Conservation (phyloP, 2,113 vertebrate genomes). For the Sardina pilchardus region DNA sequence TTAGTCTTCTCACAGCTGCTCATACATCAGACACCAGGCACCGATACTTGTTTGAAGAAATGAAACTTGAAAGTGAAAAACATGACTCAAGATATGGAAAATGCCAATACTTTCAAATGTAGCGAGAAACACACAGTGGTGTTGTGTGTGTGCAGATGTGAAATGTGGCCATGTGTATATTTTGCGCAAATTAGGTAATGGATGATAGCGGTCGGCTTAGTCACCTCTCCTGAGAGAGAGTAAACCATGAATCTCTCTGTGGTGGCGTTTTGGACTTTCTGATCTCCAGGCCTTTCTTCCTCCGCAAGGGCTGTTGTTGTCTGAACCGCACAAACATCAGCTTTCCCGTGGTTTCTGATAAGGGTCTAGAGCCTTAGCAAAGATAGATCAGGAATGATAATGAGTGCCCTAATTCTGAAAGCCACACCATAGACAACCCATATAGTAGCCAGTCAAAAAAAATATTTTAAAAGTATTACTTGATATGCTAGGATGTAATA, state of each 20-base stretch:
- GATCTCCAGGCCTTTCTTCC: constrained; percentile 57
- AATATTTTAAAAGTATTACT: not conserved
- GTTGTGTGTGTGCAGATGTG: too few relatives aligned
- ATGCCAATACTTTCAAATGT: too few relatives aligned
- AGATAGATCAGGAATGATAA: not conserved
- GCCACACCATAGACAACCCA: not conserved
- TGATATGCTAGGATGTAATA: not conserved
- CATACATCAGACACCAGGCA: not conserved
- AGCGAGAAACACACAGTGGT: too few relatives aligned
- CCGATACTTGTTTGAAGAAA: not conserved
- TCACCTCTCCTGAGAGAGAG: constrained; percentile 74
- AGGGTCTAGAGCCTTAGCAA: constrained; percentile 23
- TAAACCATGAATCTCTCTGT: constrained; percentile 70
- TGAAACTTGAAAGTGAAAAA: too few relatives aligned
- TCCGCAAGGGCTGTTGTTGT: constrained; percentile 58
- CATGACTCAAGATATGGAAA: too few relatives aligned
- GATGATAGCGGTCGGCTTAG: not conserved
- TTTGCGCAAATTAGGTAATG: not conserved
- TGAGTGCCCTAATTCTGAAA: not conserved
- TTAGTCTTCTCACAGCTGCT: not conserved
- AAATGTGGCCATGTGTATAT: not conserved
- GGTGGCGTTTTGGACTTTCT: constrained; percentile 45
- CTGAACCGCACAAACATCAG: constrained; percentile 76
- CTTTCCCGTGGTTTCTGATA: constrained; percentile 37
- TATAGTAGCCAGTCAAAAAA: not conserved